Base-by-base conservation (phyloP, 2,113 vertebrate genomes). In the Anser cygnoides region DNA sequence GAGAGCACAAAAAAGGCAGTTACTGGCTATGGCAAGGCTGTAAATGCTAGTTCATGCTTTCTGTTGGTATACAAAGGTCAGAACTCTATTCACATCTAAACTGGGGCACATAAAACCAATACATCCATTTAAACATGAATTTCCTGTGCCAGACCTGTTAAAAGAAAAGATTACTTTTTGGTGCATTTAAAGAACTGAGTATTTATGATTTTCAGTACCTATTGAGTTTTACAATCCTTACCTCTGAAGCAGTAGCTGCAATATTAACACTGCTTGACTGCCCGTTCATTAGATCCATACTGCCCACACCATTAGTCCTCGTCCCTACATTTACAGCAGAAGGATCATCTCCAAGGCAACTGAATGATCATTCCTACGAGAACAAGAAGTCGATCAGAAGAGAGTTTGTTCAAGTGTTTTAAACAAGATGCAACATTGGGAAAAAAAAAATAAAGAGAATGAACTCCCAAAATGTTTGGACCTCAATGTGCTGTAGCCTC, bases 221-320 rank as follows among this genome's bases (percentile, higher is more conserved):
- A 71, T 0, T 12, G 6, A 33, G 19, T 75, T 46, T n/a, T 6
- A 5, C 11, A 59, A 4, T 55, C 44, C 97, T 98, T 96, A 99
- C 99, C 99, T 99, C 99, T 74, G 99, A 99, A 95, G 98, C 94
- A 62, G 98, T 98, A 39, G 98, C 97, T 59, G 97, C 97, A 25
- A 98, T 92, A 92, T 95, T 98, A 94, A 97, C 97, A 98, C 91
- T 98, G 97, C 98, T 98, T 94, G 98, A 94, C 97, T 99, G 99
- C 95, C 99, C 99, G 97, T 99, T 99, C 97, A 98, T 98, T 82
- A 99, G 98, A 96, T 99, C 99, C 99, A 99, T 99, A 83, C 98
- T 99, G 99, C 97, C 98, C 98, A 97, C 98, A 98, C 97, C 99
- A 99, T 98, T 92, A 84, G 98, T 93, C 97, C 96, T 93, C 84